Evolutionary conservation across 2,113 vertebrate species (phyloP), one percentile per base, ranked within the genome.

Genomic region (Tautogolabrus adspersus): DNA sequence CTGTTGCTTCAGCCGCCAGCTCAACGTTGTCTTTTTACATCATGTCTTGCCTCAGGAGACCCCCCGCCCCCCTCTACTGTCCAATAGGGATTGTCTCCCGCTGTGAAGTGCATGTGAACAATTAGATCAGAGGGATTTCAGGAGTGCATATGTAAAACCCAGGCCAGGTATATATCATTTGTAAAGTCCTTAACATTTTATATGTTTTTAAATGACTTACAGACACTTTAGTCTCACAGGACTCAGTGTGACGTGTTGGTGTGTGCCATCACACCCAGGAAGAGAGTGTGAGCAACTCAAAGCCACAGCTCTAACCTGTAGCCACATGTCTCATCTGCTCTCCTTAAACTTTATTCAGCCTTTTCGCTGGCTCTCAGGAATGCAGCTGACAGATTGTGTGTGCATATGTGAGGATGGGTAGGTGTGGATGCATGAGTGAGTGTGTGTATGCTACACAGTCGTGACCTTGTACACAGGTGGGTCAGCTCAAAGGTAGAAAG

Each of bases 291-390:
- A 67, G 30, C 42, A 70, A 70, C 40, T 79, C 54, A 51, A 34
- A 37, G 30, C 59, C 19, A 22, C 58, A 60, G 42, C 68, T 51
- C 52, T 73, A 11, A 61, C 89, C 81, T 93, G 88, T 85, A 82
- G 76, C 72, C 82, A 93, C 90, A 88, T 58, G 90, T 66, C 85
- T 83, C 57, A 38, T 76, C 70, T 71, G 54, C 30, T 76, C 52
- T 60, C 59, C 38, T 44, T 26, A 51, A 80, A 68, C 66, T 71
- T 72, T 37, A 83, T 63, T 60, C 68, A 26, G 22, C 4, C 56
- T 86, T 73, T 71, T 61, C 76, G 38, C 44, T 30, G 70, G 34
- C 40, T 66, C 51, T 19, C 23, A 74, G 86, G 88, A 87, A 90
- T 89, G 81, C 56, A 78, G 47, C 26, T 22, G n/a, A n/a, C 44